Percentiles rank a stretch among this genome's conserved stretches.
Evolutionary conservation across 2,888 invertebrate genomes (phyloP).

Genomic region (Torymus texanus): DNA sequence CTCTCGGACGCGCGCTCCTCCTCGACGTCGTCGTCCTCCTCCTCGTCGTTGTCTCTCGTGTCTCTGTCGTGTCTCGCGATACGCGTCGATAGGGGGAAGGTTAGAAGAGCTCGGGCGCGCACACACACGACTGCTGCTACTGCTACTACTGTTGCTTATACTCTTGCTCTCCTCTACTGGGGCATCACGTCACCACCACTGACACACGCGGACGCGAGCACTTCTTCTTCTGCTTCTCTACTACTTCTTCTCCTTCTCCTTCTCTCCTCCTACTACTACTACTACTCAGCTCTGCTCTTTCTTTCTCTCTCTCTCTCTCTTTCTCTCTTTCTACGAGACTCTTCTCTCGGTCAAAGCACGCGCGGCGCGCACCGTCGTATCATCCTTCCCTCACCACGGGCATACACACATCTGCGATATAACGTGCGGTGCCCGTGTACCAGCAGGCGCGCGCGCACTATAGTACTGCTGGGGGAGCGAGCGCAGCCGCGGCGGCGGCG

Average conservation of each 20-base stretch:
- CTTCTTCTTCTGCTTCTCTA: constrained; percentile 11
- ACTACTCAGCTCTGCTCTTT: neutral
- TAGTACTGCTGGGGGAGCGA: too few relatives aligned
- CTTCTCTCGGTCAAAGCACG: constrained; percentile 31
- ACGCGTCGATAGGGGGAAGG: too few relatives aligned
- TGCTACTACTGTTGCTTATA: neutral
- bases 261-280: constrained; percentile 53
- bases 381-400: neutral
- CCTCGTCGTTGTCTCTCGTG: neutral
- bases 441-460: too few relatives aligned
- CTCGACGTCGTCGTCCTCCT: constrained; percentile 15
- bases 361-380: neutral
- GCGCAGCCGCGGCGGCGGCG: too few relatives aligned
- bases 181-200: constrained; percentile 47
- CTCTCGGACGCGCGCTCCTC: constrained; percentile 31
- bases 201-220: constrained; percentile 31
- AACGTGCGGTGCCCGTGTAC: too few relatives aligned
- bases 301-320: too few relatives aligned
- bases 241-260: constrained; percentile 33
- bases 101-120: too few relatives aligned
- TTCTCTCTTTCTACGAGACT: constrained; percentile 54
- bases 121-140: neutral
- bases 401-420: too few relatives aligned
- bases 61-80: too few relatives aligned
- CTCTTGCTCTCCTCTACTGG: constrained; percentile 25